Conservation (phyloP, 2,113 vertebrate genomes). For the Halcyon senegalensis region DNA sequence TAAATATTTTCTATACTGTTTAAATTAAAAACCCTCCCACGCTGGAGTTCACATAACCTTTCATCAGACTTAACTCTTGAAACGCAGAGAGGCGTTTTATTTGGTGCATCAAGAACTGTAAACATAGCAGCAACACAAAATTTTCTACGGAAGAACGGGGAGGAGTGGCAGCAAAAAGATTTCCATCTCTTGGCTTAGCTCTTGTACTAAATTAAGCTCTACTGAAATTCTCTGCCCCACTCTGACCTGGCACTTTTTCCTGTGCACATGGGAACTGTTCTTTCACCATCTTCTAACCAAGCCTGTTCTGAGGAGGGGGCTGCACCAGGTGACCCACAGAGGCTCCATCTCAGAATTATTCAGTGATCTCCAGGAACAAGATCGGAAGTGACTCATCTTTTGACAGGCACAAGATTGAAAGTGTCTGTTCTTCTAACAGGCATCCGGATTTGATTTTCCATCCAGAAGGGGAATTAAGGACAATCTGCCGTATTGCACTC, state of each 20-base stretch:
- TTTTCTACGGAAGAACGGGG: background rate
- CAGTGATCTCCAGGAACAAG: background rate
- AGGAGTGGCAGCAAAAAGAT: background rate
- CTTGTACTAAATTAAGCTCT: background rate
- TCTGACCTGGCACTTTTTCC: background rate
- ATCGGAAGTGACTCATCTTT: background rate
- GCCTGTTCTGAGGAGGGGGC: background rate
- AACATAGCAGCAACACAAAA: background rate
- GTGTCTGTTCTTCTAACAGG: background rate
- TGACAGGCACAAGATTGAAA: background rate
- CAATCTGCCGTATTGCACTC: accelerated
- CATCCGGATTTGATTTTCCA: background rate
- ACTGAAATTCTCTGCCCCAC: background rate
- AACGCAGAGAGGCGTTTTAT: background rate
- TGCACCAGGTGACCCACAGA: background rate
- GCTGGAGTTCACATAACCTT: background rate
- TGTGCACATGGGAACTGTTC: background rate
- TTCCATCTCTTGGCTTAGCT: background rate
- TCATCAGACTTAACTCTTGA: background rate
- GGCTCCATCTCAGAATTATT: background rate
- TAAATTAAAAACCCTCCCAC: background rate
- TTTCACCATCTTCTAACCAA: background rate
- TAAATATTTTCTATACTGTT: background rate
- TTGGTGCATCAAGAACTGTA: background rate
- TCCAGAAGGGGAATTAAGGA: background rate